Evolutionary conservation across 2,113 vertebrate genomes (phyloP).

Genomic region (Thunnus maccoyii): DNA sequence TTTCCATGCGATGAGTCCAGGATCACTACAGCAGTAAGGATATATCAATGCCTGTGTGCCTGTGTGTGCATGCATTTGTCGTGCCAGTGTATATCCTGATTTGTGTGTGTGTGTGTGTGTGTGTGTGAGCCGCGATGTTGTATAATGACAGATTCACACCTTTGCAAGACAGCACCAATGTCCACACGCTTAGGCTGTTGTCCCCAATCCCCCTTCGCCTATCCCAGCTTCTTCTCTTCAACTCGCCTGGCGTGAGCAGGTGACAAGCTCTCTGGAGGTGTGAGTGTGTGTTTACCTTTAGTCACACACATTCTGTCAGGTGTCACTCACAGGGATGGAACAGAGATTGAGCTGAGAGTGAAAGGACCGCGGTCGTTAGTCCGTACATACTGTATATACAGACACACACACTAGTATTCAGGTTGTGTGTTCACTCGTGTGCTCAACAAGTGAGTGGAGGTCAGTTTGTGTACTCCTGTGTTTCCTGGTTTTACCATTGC

Average conservation of each 20-base stretch:
- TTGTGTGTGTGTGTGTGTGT: constrained; percentile 10
- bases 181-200: constrained; percentile 61
- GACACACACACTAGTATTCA: background rate
- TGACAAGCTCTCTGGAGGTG: constrained; percentile 58
- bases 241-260: constrained; percentile 44
- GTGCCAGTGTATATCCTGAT: background rate
- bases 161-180: constrained; percentile 53
- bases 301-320: constrained; percentile 62
- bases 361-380: background rate
- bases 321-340: constrained; percentile 49
- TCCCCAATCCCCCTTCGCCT: constrained; percentile 23
- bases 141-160: constrained; percentile 67
- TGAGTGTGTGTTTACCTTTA: constrained; percentile 44
- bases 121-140: constrained; percentile 9
- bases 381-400: background rate
- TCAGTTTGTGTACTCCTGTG: background rate
- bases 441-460: constrained; percentile 16
- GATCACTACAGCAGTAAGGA: no score
- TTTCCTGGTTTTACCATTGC: no score
- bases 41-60: background rate
- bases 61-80: background rate
- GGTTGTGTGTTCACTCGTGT: background rate
- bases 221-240: constrained; percentile 22
- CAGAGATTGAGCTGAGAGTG: constrained; percentile 7
- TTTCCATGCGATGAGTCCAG: background rate